Percentiles rank a stretch among this genome's conserved stretches.
Evolutionary conservation across 2,888 invertebrate species (phyloP).

Genomic region (Lysandra coridon): DNA sequence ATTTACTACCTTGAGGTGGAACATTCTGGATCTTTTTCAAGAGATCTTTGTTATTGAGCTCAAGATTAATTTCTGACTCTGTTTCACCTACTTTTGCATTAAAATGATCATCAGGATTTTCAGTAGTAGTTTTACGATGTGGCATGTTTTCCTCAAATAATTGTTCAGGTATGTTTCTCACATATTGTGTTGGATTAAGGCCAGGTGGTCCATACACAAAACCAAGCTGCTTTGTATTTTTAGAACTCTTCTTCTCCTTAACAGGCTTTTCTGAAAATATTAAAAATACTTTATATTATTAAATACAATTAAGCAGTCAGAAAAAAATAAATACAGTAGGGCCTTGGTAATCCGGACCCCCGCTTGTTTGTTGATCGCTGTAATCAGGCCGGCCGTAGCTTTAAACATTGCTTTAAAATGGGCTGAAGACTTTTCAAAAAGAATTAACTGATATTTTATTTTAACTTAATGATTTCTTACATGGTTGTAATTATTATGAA

Average conservation of each 20-base stretch:
- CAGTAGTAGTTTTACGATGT: background rate
- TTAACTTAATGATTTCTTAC: too few species aligned
- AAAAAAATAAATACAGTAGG: background rate
- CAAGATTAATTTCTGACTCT: conserved; percentile 27
- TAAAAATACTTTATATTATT: background rate
- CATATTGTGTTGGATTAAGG: conserved; percentile 27
- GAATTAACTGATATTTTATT: too few species aligned
- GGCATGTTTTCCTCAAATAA: background rate
- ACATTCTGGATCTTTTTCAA: conserved; percentile 3
- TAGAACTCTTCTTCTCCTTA: background rate
- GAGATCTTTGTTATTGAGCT: conserved; percentile 22
- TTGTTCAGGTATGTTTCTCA: conserved; percentile 18
- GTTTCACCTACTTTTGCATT: conserved; percentile 10
- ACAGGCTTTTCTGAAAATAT: background rate
- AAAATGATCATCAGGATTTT: conserved; percentile 6
- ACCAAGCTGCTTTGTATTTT: conserved; percentile 37
- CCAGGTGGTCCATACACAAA: conserved; percentile 53
- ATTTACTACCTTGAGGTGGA: background rate
- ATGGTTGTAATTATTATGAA: too few species aligned
- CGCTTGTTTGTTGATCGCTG: too few species aligned
- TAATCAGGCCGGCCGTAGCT: too few species aligned
- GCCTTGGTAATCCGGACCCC: too few species aligned
- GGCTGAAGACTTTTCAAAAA: too few species aligned
- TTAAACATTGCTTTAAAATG: too few species aligned
- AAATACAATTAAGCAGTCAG: background rate